Percentiles rank a stretch among this genome's conserved stretches.
Evolutionary conservation across 2,797 vertebrate genomes (phyloP).

Genomic region (Poecilia velifera): DNA sequence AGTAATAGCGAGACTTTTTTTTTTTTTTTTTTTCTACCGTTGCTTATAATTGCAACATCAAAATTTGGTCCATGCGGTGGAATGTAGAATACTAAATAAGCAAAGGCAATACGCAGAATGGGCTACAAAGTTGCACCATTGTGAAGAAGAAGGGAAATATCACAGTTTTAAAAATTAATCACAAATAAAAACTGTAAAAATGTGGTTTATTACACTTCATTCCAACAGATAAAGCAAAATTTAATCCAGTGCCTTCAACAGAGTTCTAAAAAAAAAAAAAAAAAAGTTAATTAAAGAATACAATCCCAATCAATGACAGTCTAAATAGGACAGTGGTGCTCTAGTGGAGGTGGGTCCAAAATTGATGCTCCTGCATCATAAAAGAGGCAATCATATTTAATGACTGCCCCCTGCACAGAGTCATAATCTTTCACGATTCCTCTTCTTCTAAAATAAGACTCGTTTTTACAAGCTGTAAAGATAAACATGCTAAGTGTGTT

Average conservation of each 20-base stretch:
- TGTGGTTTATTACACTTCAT: neutral
- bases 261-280: neutral
- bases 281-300: neutral
- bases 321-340: neutral
- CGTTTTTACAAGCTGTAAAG: constrained; percentile 15
- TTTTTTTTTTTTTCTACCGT: neutral
- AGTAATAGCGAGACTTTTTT: neutral
- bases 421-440: neutral
- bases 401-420: neutral
- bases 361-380: neutral
- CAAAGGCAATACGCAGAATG: neutral
- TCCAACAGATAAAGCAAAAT: neutral
- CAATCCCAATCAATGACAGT: neutral
- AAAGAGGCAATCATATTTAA: neutral
- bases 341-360: neutral
- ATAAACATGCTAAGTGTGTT: constrained; percentile 52
- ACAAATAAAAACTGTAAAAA: neutral
- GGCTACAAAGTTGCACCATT: neutral
- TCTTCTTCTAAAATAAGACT: constrained; percentile 5
- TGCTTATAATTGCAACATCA: neutral
- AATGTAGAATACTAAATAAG: neutral
- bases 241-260: neutral
- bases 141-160: neutral
- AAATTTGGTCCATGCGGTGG: neutral
- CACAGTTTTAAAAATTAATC: neutral